Evolutionary conservation across 2,888 invertebrate genomes (phyloP), one percentile per base, ranked within the genome.

Genomic region (Chymomyza caudatula): DNA sequence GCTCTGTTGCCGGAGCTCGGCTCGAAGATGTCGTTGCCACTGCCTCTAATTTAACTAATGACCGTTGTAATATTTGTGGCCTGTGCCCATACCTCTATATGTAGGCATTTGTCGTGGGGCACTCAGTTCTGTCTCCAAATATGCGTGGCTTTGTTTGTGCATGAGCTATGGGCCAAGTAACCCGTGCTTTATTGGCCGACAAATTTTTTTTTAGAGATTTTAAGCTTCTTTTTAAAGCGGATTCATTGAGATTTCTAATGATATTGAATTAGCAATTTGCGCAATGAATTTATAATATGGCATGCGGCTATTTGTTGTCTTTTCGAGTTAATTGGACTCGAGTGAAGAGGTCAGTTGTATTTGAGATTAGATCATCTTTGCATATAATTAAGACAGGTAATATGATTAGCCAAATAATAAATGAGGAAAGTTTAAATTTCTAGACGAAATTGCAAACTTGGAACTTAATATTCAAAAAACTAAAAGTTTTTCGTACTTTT

Each of bases 51-150:
- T 86, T 83, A 87, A 74, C 86, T 87, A 87, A 87, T 87, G 86
- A 87, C 76, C 79, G 85, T 83, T 87, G 87, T 87, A 87, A 87
- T 87, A 85, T 85, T 87, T 86, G 86, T 74, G 75, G 74, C 76
- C 71, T 74, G 73, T 73, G 71, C 76, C 76, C 29, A 37, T 37
- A 37, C 3, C 29, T 37, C 11, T 11, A 11, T 37, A 37, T 11
- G 11, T 11, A 8, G 42, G 59, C 64, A 59, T 77, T 81, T 81
- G 77, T 69, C 81, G 69, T 84, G 71, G 63, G 77, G 77, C 77
- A 77, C 72, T 79, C 79, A 79, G 79, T 84, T 72, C 81, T 72
- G 77, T 59, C 77, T 63, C 60, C 78, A 78, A 76, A 73, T 72
- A 75, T 72, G 69, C 77, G 71, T 83, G 67, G 72, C 79, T 73